These are phyloP conservation scores for Platycnemis pennipes DNA, from an alignment of 2,888 invertebrate genomes.

Conservation along the genomic window DNA sequence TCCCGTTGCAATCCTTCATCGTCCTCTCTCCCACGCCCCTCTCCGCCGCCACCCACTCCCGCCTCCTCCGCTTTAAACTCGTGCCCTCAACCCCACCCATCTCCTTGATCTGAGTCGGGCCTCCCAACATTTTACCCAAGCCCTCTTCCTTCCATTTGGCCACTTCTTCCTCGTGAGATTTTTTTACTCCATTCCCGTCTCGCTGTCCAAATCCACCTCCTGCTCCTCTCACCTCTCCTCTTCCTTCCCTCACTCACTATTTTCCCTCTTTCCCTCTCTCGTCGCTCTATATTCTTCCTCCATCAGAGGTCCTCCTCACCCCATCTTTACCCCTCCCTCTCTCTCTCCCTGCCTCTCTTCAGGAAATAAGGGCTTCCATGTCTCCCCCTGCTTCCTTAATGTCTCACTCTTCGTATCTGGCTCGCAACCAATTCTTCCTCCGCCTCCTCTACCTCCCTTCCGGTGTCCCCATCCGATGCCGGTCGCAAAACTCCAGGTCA, in stretches of 20 bases:
- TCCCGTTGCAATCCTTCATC: background rate
- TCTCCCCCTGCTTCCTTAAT: conserved; percentile 12
- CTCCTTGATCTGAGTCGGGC: background rate
- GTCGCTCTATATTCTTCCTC: too few species aligned
- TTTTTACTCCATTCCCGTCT: too few species aligned
- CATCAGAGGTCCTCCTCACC: background rate
- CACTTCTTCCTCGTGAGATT: too few species aligned
- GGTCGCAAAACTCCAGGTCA: background rate
- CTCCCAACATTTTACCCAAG: background rate
- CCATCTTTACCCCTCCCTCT: background rate
- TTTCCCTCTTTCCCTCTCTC: background rate
- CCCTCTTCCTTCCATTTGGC: background rate
- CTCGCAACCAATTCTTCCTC: conserved; percentile 31
- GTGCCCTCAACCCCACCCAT: background rate
- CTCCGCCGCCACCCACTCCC: background rate
- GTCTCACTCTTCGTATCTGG: conserved; percentile 4
- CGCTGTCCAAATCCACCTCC: background rate
- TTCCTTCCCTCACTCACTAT: background rate
- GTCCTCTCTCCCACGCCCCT: background rate
- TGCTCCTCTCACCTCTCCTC: background rate
- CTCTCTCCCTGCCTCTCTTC: background rate
- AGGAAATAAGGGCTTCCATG: background rate
- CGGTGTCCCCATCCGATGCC: background rate
- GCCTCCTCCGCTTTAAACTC: background rate
- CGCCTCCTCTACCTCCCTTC: background rate